Base-by-base conservation (phyloP, 2,113 vertebrate genomes). In the Bucco capensis region DNA sequence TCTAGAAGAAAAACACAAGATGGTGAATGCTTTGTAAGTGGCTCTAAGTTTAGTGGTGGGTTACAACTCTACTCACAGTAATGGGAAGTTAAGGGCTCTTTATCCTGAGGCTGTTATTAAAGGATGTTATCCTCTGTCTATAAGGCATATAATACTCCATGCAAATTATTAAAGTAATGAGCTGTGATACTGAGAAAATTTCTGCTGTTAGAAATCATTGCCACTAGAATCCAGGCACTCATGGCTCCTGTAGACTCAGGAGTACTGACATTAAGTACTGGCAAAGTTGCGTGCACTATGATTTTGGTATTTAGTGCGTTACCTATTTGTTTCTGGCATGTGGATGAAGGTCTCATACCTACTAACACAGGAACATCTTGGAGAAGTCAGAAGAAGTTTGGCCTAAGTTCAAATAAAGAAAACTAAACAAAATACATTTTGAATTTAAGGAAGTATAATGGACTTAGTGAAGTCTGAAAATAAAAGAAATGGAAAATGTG, bases 31-130 rank as follows among this genome's bases (percentile, higher is more conserved):
- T 83, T 83, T 88, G 13, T 67, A 81, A 74, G 56, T 67, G 72
- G 38, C 38, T 88, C 33, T 82, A 69, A 73, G 18, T 85, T 90
- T 86, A 83, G 35, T 51, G 60, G 71, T 65, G 33, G 33, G 58
- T 54, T 65, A 28, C 23, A 47, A 37, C 35, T 85, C 23, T 42
- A 5, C 56, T 67, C 61, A 67, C 38, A 62, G 47, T 74, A 73
- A 66, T 42, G 72, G 50, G 56, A 66, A 54, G 10, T 80, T 86
- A 86, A 90, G 35, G 53, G 47, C 27, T 83, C 80, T 93, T 78
- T 93, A 28, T 94, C 89, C 74, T 72, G 19, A n/a, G 77, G 31
- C 54, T 86, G 54, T 66, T 90, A 80, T 72, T 75, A 66, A 91
- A 93, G 53, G 58, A 69, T 75, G 33, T 49, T 70, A 75, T 88